Evolutionary conservation across 2,113 vertebrate genomes (phyloP), one percentile per base, ranked within the genome.

Genomic region (Oplegnathus fasciatus): DNA sequence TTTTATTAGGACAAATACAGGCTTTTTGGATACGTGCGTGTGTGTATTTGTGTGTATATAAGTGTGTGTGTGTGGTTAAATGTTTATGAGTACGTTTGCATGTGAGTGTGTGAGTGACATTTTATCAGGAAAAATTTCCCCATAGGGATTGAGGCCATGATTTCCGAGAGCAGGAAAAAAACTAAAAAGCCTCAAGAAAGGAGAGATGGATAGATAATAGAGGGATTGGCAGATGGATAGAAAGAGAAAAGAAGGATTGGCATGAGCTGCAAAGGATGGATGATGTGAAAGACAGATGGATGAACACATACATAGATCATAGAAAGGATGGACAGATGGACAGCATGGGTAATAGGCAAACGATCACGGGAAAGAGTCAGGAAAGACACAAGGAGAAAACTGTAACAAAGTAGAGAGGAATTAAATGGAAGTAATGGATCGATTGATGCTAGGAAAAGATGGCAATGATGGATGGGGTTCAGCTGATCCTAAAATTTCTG

Each of bases 1-100:
- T 96, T 96, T 96, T 96, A 96, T 96, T 96, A 96, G 96, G 93
- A 96, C 95, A 96, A 95, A 96, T 96, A 93, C 90, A 80, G 84
- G 88, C 93, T 94, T 93, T 94, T 92, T 92, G 91, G 89, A 89
- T 82, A 82, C 30, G 88, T 91, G 93, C 37, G 34, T 80, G 90
- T 86, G 91, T 85, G 84, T 81, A 73, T 84, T 77, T 70, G 83
- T 90, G 90, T 82, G 91, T 78, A 52, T 81, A 54, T 66, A 66
- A 22, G 74, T 2, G 61, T 84, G 83, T 80, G 30, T 74, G 80
- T 57, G 13, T 28, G 69, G 67, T 74, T 26, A 30, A 34, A 86
- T 90, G 91, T 90, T 75, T 87, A 78, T 88, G 85, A 30, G 78
- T 83, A 80, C 18, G 75, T 89, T 80, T 91, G 88, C 60, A 73